phyloP scores from a whole-genome alignment of 37 sponge, comb jelly and placozoan species.

The Dysidea cf. avara region DNA sequence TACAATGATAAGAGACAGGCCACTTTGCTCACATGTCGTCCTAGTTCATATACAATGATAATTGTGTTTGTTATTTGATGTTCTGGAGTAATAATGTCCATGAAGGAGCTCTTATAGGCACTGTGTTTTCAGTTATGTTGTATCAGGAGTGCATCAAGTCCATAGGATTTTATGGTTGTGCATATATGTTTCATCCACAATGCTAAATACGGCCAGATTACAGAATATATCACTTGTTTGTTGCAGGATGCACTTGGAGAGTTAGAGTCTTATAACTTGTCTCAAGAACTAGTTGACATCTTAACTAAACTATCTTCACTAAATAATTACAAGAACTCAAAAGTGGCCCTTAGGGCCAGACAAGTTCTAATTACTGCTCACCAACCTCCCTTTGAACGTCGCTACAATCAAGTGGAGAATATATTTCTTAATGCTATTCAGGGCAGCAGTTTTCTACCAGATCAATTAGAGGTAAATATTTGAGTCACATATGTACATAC shows the following conservation, averaged over 20 bases:
- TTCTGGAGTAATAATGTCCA: too few relatives aligned
- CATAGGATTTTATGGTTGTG: too few relatives aligned
- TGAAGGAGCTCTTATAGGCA: too few relatives aligned
- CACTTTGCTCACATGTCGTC: too few relatives aligned
- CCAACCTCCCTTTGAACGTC: conserved; percentile 85
- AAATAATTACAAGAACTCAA: conserved; percentile 86
- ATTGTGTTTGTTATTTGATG: too few relatives aligned
- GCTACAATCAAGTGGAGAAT: conserved; percentile 94
- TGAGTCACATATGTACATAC: background rate
- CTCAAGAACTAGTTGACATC: conserved; percentile 63
- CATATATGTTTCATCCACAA: too few relatives aligned
- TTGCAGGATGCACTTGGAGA: conserved; percentile 33
- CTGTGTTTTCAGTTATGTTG: too few relatives aligned
- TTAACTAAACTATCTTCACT: conserved; percentile 78
- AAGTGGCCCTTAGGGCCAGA: conserved; percentile 84
- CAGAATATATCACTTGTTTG: too few relatives aligned
- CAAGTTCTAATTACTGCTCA: conserved; percentile 83
- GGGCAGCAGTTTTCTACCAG: conserved; percentile 47
- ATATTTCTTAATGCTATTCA: conserved; percentile 85
- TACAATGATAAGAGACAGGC: too few relatives aligned
- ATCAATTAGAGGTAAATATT: conserved; percentile 37
- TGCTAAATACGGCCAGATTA: too few relatives aligned
- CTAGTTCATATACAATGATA: too few relatives aligned
- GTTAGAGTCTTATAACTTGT: conserved; percentile 46
- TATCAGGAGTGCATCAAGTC: too few relatives aligned